Base-by-base conservation (phyloP, 2,888 invertebrate species). In the Acrobeloides nanus region DNA sequence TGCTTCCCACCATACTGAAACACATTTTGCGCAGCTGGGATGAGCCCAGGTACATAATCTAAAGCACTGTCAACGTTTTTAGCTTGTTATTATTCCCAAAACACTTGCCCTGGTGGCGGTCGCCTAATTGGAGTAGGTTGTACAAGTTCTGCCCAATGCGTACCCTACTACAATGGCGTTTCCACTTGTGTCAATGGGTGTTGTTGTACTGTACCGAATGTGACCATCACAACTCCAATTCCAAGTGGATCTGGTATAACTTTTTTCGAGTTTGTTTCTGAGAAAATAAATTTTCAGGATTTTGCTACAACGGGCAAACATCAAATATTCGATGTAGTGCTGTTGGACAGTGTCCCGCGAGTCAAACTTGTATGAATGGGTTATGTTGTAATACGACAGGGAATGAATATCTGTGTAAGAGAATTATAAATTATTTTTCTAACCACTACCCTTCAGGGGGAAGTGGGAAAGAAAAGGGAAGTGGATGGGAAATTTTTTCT, bases 331-430 rank as follows among this genome's bases (percentile, higher is more conserved):
- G 61, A 4, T 71, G 68, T 52, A 60, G 56, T n/a, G 56, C 58
- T 3, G 47, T 46, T 12, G 63, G 56, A 1, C 66, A 69, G 35
- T 70, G 70, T 34, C 57, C 58, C 3, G 40, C 51, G 10, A 58
- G 61, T 3, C 61, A 68, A 47, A 56, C 51, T 26, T 70, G 70
- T 51, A 59, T 67, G 46, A 65, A 62, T 34, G 70, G 70, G 18
- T 55, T 70, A 12, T 70, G 70, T 50, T 70, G 70, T 50, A 58
- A 64, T 26, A 47, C 51, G 7, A 64, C 61, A 4, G 58, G 55
- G 23, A 57, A 67, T 34, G 66, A 70, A 44, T 62, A 55, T 51
- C 49, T 54, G 32, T 54, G 68, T 67, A 46, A 44, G 53, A 37
- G 18, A 12, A 23, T 38, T 32, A n/a, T n/a, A n/a, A n/a, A n/a